Conservation (phyloP, 2,888 invertebrate genomes). For the Lissocephala sabroskyi region DNA sequence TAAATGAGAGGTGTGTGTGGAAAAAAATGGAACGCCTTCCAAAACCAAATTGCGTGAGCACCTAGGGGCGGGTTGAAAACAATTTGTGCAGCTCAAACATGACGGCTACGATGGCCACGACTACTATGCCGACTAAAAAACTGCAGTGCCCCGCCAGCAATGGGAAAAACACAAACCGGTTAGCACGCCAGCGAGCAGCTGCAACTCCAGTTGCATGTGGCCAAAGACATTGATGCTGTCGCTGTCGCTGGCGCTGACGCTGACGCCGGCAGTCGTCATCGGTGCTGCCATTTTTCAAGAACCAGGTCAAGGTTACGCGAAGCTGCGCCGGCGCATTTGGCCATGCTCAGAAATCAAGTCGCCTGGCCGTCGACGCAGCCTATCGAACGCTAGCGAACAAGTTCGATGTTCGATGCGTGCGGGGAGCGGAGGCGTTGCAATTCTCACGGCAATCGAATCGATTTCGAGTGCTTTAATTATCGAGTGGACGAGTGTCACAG, state of each 20-base stretch:
- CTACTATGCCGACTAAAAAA: conserved; percentile 19
- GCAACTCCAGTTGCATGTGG: conserved; percentile 33
- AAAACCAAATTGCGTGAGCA: neutral
- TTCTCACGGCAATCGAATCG: too few species aligned
- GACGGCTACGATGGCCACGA: neutral
- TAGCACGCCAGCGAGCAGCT: conserved; percentile 27
- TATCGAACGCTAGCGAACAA: too few species aligned
- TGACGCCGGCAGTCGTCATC: neutral
- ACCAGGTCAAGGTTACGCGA: conserved; percentile 51
- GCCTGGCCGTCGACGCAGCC: too few species aligned
- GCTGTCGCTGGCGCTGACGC: conserved; percentile 10
- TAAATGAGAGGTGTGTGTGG: too few species aligned
- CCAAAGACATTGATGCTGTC: conserved; percentile 21
- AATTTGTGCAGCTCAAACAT: neutral
- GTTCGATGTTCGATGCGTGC: too few species aligned
- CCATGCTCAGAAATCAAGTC: too few species aligned
- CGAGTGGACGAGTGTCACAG: too few species aligned
- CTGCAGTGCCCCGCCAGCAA: conserved; percentile 10
- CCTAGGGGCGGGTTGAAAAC: neutral
- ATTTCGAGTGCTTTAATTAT: too few species aligned
- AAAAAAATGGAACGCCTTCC: neutral
- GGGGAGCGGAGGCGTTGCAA: too few species aligned
- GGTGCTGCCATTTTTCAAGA: conserved; percentile 23
- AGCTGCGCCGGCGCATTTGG: neutral
- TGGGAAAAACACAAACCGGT: conserved; percentile 9